These are phyloP conservation scores for Anthophora plumipes DNA, from an alignment of 2,888 invertebrate genomes.

Conservation along the genomic window DNA sequence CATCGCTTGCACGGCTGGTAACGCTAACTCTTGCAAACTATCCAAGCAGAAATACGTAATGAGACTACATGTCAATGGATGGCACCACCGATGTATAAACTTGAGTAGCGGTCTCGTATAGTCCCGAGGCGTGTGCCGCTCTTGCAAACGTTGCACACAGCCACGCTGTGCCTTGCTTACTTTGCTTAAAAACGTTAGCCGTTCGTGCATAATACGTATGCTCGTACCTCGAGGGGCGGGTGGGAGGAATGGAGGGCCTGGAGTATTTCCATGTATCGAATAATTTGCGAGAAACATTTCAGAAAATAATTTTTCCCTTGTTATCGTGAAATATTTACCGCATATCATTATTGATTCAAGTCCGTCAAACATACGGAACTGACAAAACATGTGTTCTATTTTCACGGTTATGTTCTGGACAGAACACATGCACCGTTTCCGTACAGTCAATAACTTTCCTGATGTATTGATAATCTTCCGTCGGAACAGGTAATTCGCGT, in stretches of 20 bases:
- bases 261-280: not conserved
- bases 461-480: slow-evolving; percentile 52
- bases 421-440: slow-evolving; percentile 21
- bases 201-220: not conserved
- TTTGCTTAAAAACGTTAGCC: slow-evolving; percentile 24
- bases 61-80: slow-evolving; percentile 64
- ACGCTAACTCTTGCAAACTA: slow-evolving; percentile 56
- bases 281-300: not conserved
- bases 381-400: slow-evolving; percentile 22
- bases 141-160: slow-evolving; percentile 11
- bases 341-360: slow-evolving; percentile 48
- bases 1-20: slow-evolving; percentile 50
- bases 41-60: slow-evolving; percentile 58
- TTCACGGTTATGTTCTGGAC: slow-evolving; percentile 9
- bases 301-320: slow-evolving; percentile 15
- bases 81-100: slow-evolving; percentile 65
- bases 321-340: slow-evolving; percentile 38
- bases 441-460: slow-evolving; percentile 40
- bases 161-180: not conserved
- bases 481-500: slow-evolving; percentile 43
- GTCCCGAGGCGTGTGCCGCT: not conserved
- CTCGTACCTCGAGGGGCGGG: too few species aligned
- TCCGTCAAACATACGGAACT: slow-evolving; percentile 16
- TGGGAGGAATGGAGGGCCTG: too few species aligned
- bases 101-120: slow-evolving; percentile 17